Evolutionary conservation across 2,113 vertebrate species (phyloP), one percentile per base, ranked within the genome.

Genomic region (Tragulus kanchil): DNA sequence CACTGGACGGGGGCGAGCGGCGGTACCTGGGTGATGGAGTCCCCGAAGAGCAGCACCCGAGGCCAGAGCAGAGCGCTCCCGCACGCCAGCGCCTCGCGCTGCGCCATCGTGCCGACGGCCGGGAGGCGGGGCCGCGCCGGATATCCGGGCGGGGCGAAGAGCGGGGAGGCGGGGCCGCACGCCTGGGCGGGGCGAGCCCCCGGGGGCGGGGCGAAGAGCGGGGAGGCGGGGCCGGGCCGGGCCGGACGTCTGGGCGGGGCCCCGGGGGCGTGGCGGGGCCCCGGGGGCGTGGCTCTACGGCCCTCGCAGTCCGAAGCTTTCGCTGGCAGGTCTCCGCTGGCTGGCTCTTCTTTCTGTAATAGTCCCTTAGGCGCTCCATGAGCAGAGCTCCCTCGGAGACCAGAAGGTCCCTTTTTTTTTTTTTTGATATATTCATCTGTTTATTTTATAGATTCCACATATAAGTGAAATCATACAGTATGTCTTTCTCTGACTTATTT

Each of bases 1-100:
- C 50, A 13, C 15, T 7, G 50, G 45, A 21, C 28, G 23, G 78
- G 25, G 36, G 11, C 5, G n/a, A 15, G 52, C 48, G 26, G 69
- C 64, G 92, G 96, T 98, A 99, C 99, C 99, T 99, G 99, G 2
- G 99, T 99, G 96, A 99, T 99, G 31, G 99, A 99, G 97, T 99
- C 99, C 4, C 99, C 99, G 89, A 99, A 99, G 45, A 99, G 99
- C 52, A 99, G 5, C 45, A 99, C 96, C 73, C 99, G 99, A 0
- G 99, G 99, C 99, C 99, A 99, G 1, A 12, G 9, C 61, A 98
- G 15, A 0, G 78, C 4, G 61, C 50, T 67, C 1, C 96, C 92
- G 3, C 96, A 0, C 0, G 1, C 31, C 31, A 1, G 16, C 0
- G 36, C 36, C 62, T 92, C 95, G 0, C 3, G 15, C 42, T 94